A percentile compares a stretch with the other conserved stretches of the same genome.
These are phyloP conservation scores for Drosophila navojoa DNA, from an alignment of 1,140 invertebrate species.

Conservation along the genomic window DNA sequence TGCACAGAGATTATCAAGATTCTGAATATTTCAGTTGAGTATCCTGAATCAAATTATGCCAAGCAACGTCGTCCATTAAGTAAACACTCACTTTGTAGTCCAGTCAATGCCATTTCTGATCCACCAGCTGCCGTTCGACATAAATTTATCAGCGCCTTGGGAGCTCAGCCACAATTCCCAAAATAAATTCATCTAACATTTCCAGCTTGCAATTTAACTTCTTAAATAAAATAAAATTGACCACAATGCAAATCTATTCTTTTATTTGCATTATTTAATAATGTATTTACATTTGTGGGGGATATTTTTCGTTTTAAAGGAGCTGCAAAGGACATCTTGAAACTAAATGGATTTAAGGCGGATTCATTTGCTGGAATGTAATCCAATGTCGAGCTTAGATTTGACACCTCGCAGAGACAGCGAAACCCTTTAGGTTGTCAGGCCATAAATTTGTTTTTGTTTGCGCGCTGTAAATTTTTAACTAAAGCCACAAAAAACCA, in stretches of 20 bases:
- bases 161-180: conserved; percentile 10
- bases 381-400: conserved; percentile 31
- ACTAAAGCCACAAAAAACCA: conserved; percentile 55
- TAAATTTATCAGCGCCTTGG: conserved; percentile 59
- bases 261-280: too few relatives aligned
- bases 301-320: too few relatives aligned
- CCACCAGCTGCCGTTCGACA: conserved; percentile 31
- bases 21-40: conserved; percentile 42
- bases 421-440: conserved; percentile 59
- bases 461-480: conserved; percentile 70
- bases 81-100: conserved; percentile 10
- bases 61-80: conserved; percentile 33
- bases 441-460: conserved; percentile 76
- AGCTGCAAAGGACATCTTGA: too few relatives aligned
- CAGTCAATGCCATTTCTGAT: conserved; percentile 3
- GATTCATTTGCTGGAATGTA: conserved; percentile 20
- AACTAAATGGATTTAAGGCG: background rate
- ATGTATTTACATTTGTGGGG: too few relatives aligned
- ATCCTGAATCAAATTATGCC: conserved; percentile 69
- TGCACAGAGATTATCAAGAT: conserved; percentile 42
- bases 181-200: conserved; percentile 6
- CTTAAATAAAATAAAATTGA: background rate
- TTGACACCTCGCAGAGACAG: conserved; percentile 49
- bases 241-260: too few relatives aligned
- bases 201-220: background rate